Percentiles rank a stretch among this genome's conserved stretches.
phyloP scores from a whole-genome alignment of 2,113 vertebrate species.

The Pseudopodoces humilis region DNA sequence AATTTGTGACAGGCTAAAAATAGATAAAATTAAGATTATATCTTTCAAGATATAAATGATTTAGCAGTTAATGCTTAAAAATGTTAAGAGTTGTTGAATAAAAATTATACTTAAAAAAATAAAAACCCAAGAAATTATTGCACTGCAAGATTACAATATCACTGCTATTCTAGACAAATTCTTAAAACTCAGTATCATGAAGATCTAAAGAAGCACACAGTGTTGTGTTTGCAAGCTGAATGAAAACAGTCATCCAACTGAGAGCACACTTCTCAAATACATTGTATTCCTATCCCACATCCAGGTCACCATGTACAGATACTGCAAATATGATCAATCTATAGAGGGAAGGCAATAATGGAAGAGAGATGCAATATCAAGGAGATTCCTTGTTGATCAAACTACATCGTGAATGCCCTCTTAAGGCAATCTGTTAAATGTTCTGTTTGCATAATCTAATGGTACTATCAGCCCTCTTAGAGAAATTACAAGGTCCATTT shows the following conservation, averaged over 20 bases:
- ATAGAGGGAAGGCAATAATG: neutral
- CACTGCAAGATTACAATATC: neutral
- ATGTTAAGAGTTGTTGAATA: neutral
- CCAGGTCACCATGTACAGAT: neutral
- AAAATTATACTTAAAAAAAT: neutral
- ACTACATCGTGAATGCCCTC: neutral
- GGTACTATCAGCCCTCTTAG: neutral
- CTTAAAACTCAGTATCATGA: neutral
- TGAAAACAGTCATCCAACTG: neutral
- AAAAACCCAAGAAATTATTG: neutral
- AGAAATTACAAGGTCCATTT: neutral
- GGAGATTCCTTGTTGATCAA: neutral
- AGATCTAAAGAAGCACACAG: neutral
- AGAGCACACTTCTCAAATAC: neutral
- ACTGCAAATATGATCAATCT: neutral
- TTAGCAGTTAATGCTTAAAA: neutral
- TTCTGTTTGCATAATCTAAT: neutral
- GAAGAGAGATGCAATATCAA: neutral
- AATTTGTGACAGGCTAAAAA: conserved; percentile 71
- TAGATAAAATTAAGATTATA: neutral
- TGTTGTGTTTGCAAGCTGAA: neutral
- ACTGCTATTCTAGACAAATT: neutral
- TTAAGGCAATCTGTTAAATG: neutral
- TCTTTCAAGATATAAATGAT: neutral
- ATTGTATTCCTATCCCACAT: neutral